Percentiles rank a stretch among this genome's conserved stretches.
phyloP scores from a whole-genome alignment of 2,888 invertebrate genomes.

The Andrena camellia region DNA sequence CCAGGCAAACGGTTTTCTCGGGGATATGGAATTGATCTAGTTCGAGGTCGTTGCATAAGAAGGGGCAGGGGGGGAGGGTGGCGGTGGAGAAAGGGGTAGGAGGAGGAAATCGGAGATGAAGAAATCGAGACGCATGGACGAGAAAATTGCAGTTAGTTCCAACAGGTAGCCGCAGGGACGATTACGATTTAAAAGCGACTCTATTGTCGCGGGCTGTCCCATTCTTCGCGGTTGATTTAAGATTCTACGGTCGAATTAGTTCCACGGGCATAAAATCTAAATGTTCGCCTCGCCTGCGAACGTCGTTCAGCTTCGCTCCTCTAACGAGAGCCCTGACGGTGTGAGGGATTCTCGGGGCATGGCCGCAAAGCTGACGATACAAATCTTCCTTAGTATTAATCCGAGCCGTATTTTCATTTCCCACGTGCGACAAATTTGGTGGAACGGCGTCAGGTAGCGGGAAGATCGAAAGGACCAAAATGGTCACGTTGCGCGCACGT shows the following conservation, averaged over 20 bases:
- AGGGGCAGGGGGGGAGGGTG: neutral
- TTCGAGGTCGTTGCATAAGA: slow-evolving; percentile 31
- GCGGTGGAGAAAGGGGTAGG: neutral
- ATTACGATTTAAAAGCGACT: slow-evolving; percentile 74
- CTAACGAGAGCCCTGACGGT: neutral
- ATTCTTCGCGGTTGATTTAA: slow-evolving; percentile 56
- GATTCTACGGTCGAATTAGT: slow-evolving; percentile 12
- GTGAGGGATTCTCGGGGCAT: neutral
- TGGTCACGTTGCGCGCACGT: neutral
- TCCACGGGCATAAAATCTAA: neutral
- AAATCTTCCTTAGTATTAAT: too few relatives aligned
- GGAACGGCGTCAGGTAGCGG: too few relatives aligned
- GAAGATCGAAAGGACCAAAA: too few relatives aligned
- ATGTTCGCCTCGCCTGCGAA: neutral
- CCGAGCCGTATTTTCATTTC: too few relatives aligned
- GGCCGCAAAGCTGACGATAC: neutral
- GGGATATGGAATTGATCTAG: slow-evolving; percentile 31
- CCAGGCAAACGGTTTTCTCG: slow-evolving; percentile 4
- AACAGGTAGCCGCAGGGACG: slow-evolving; percentile 74
- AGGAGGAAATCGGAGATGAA: slow-evolving; percentile 1
- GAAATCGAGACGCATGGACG: slow-evolving; percentile 19
- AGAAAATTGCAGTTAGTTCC: slow-evolving; percentile 67
- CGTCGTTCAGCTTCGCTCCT: neutral
- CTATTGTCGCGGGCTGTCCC: slow-evolving; percentile 66
- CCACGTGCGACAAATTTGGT: too few relatives aligned